Evolutionary conservation across 2,888 invertebrate genomes (phyloP), one percentile per base, ranked within the genome.

Genomic region (Allophyes oxyacanthae): DNA sequence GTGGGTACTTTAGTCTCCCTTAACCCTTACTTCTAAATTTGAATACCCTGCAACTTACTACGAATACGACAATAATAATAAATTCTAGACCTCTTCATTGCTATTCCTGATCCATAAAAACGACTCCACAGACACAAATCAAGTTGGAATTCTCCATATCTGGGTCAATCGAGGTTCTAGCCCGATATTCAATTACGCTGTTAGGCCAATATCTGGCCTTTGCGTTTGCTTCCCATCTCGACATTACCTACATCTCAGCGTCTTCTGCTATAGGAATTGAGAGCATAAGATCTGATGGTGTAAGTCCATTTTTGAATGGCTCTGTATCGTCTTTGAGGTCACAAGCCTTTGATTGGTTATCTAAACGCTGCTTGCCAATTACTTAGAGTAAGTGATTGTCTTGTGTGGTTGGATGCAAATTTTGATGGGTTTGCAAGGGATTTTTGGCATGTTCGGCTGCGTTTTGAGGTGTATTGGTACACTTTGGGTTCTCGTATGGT

Each of bases 361-460:
- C 84, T 84, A 84, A 86, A 83, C 82, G 85, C 82, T 87, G 88
- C 86, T 85, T 83, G 84, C 87, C 90, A 91, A 91, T 92, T 91
- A 92, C 90, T 92, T 90, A 88, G 82, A 74, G 79, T 88, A 90
- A 92, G 91, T 91, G 89, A 91, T 92, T 92, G 91, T 90, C 85
- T 88, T 88, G 82, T 73, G 72, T 77, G 75, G 78, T 69, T 61
- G 59, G 61, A 78, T 82, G 82, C 75, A 80, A 80, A 83, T 82
- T 82, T 80, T 58, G 75, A 64, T 70, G 52, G 61, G 58, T 53
- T 59, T 64, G 49, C 25, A 41, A 56, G 6, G 40, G 72, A 65
- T 74, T 66, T 70, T 75, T 68, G 61, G 55, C 44, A 61, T 53
- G 44, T 62, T 57, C 42, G 42, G 57, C n/a, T 58, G 50, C 58